Conservation (phyloP, 2,113 vertebrate genomes). For the Apus apus region DNA sequence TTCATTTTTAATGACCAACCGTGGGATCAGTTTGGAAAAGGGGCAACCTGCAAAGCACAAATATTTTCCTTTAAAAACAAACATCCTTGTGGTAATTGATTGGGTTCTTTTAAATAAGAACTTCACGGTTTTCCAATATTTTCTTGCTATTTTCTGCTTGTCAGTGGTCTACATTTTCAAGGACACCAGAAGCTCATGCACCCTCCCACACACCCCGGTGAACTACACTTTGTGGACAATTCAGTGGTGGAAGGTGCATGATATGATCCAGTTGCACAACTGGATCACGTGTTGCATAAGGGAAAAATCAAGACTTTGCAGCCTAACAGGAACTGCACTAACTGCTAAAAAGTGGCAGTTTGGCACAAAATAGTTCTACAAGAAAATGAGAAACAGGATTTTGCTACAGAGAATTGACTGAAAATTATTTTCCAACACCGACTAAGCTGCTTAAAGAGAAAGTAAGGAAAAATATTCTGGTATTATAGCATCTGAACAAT, state of each 20-base stretch:
- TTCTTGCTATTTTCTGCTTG: not conserved
- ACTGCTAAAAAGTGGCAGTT: not conserved
- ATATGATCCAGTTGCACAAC: not conserved
- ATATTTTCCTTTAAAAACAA: not conserved
- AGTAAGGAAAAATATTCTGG: not conserved
- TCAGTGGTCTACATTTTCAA: not conserved
- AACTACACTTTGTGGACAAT: not conserved
- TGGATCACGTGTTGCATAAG: not conserved
- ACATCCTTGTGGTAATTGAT: not conserved
- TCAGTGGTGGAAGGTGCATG: not conserved
- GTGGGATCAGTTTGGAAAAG: not conserved
- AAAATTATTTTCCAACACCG: not conserved
- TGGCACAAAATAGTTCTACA: not conserved
- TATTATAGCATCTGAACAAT: not conserved
- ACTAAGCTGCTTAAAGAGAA: not conserved
- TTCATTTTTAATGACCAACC: not conserved
- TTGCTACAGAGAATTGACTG: not conserved
- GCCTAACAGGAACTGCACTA: not conserved
- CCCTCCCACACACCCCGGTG: not conserved
- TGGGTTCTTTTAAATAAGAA: not conserved
- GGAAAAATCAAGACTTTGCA: not conserved
- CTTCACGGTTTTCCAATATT: not conserved
- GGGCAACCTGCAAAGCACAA: not conserved
- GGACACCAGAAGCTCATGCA: not conserved
- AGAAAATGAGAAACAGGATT: not conserved